Evolutionary conservation across 2,888 invertebrate genomes (phyloP), one percentile per base, ranked within the genome.

Genomic region (Acanthosoma haemorrhoidale): DNA sequence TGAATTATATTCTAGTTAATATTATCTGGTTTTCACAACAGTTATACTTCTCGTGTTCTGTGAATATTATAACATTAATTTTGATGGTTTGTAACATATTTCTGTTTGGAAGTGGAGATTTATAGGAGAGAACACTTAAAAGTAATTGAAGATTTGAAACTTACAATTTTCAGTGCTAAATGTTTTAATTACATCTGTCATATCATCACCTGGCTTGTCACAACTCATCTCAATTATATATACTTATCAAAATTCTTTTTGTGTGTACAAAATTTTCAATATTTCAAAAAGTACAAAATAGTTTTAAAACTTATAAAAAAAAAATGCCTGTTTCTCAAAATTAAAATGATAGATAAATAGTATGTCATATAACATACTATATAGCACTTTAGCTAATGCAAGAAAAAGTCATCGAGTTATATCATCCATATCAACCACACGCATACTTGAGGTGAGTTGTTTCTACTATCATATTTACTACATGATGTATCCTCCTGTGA

Each of bases 151-250:
- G n/a, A n/a, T n/a, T n/a, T n/a, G n/a, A n/a, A n/a, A n/a, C n/a
- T n/a, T n/a, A n/a, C n/a, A n/a, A n/a, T n/a, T n/a, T n/a, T n/a
- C n/a, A n/a, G n/a, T n/a, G n/a, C n/a, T n/a, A n/a, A n/a, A n/a
- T n/a, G n/a, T 25, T 18, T n/a, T 51, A 25, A 51, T 25, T 51
- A 51, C 51, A 51, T 51, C 51, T 51, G 51, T 25, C 51, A 51
- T 18, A 25, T 13, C 51, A 51, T 51, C 51, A 51, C n/a, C 51
- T 51, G 51, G 51, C 51, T 25, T 51, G n/a, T 51, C 51, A 51
- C 29, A 51, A 25, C 29, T 51, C n/a, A 51, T 13, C 51, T 18
- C 51, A 3, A 25, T 51, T n/a, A 4, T 51, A 2, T 25, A 51
- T 51, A 51, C 51, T n/a, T 51, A 25, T 16, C 51, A 13, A 51